phyloP scores from a whole-genome alignment of 2,113 vertebrate genomes.

The Scomber scombrus region DNA sequence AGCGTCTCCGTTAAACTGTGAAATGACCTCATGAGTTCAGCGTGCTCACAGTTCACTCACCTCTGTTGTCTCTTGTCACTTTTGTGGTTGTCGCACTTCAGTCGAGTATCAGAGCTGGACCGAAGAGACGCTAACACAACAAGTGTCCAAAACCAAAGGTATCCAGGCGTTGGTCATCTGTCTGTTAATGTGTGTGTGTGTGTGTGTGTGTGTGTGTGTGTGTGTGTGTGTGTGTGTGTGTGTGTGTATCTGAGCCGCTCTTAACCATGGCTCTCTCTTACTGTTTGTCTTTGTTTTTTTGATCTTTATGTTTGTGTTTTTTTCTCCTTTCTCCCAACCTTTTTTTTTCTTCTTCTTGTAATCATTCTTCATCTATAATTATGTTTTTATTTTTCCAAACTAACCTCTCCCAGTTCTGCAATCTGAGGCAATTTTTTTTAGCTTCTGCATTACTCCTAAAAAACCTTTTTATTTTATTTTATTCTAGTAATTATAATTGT shows the following conservation, averaged over 20 bases:
- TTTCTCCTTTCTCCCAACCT: too few species aligned
- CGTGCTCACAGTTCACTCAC: constrained; percentile 20
- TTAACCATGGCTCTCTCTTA: constrained; percentile 30
- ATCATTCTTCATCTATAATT: background rate
- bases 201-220: too few species aligned
- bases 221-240: too few species aligned
- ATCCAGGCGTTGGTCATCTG: constrained; percentile 46
- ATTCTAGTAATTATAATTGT: background rate
- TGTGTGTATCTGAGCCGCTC: constrained; percentile 11
- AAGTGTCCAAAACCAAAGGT: constrained; percentile 75
- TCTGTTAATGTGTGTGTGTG: too few species aligned
- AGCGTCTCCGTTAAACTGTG: constrained; percentile 8
- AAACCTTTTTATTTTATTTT: background rate
- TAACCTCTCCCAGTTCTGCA: background rate
- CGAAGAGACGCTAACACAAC: constrained; percentile 74
- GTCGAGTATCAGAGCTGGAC: constrained; percentile 77
- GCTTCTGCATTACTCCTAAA: background rate
- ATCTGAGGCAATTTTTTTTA: background rate
- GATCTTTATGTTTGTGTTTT: background rate
- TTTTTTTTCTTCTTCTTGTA: background rate
- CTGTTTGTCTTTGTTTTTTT: background rate
- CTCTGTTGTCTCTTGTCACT: constrained; percentile 46
- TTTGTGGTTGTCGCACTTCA: constrained; percentile 63
- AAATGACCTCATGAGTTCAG: background rate
- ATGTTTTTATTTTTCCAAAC: background rate